Evolutionary conservation across 2,113 vertebrate genomes (phyloP).

Genomic region (Puntigrus tetrazona): DNA sequence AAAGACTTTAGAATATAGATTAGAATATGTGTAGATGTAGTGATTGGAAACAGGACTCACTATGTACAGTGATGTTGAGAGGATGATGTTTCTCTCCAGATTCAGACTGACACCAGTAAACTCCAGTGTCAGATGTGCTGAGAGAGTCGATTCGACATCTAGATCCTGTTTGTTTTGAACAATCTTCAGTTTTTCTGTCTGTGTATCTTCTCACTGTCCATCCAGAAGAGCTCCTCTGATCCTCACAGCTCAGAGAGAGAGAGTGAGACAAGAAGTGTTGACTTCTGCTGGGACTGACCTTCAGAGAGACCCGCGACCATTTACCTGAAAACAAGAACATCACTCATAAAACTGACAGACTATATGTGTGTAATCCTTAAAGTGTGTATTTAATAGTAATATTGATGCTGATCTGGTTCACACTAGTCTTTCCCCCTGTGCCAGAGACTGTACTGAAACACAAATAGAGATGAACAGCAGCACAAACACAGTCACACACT

Average conservation of each 20-base stretch:
- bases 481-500: not conserved
- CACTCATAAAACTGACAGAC: not conserved
- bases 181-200: not conserved
- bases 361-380: not conserved
- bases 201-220: conserved; percentile 29
- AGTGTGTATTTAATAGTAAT: no score
- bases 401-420: no score
- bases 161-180: not conserved
- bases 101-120: not conserved
- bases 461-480: not conserved
- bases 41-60: not conserved
- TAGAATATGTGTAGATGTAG: not conserved
- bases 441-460: not conserved
- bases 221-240: conserved; percentile 22
- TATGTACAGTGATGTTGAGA: not conserved
- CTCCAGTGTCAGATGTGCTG: not conserved
- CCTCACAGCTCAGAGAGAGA: conserved; percentile 2
- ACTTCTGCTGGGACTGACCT: not conserved
- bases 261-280: conserved; percentile 30
- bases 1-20: not conserved
- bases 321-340: no score
- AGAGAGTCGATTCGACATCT: not conserved
- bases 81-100: not conserved
- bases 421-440: no score
- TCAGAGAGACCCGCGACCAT: no score